A percentile compares a stretch with the other conserved stretches of the same genome.
These are phyloP conservation scores for Mythimna impura DNA, from an alignment of 2,888 invertebrate species.

Conservation along the genomic window DNA sequence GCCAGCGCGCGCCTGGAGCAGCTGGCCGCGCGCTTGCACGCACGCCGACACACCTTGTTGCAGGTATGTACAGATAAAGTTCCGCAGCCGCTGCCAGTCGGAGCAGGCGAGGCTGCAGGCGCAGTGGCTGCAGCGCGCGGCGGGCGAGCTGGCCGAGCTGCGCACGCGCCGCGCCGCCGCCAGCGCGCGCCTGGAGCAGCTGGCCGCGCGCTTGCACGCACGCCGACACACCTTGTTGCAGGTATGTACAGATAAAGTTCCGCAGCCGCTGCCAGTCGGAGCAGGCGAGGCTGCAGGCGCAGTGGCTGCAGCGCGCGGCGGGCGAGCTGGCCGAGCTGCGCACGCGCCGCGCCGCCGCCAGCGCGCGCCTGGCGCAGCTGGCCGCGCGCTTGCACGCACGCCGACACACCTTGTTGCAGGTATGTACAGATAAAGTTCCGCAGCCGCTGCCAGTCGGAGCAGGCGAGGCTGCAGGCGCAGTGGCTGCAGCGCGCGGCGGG, in stretches of 20 bases:
- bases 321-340: conserved; percentile 94
- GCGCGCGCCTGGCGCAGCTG: conserved; percentile 95
- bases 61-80: conserved; percentile 92
- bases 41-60: conserved; percentile 95
- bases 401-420: conserved; percentile 95
- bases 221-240: conserved; percentile 96
- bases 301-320: conserved; percentile 94
- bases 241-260: conserved; percentile 82
- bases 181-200: conserved; percentile 95
- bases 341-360: conserved; percentile 94
- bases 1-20: conserved; percentile 95
- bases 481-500: conserved; percentile 95
- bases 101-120: conserved; percentile 92
- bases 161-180: conserved; percentile 95
- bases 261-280: conserved; percentile 70
- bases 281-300: conserved; percentile 91
- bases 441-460: conserved; percentile 74
- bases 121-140: conserved; percentile 94
- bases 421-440: conserved; percentile 71
- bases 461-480: conserved; percentile 91
- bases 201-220: conserved; percentile 94
- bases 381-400: conserved; percentile 95
- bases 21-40: conserved; percentile 94
- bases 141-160: conserved; percentile 94
- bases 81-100: conserved; percentile 94